Evolutionary conservation across 2,113 vertebrate genomes (phyloP).

Genomic region (Corythoichthys haematopterus): DNA sequence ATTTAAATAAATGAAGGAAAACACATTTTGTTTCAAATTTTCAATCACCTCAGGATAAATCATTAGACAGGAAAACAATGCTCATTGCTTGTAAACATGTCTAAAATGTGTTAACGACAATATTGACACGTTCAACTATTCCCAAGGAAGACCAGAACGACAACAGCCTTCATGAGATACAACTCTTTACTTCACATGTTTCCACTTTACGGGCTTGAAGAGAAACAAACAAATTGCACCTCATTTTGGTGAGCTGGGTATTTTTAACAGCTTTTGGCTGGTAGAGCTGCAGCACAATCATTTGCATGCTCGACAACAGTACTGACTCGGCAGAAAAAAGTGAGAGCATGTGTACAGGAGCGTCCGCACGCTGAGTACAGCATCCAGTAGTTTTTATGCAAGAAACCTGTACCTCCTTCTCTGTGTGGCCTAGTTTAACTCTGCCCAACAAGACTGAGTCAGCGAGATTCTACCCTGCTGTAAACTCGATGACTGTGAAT

Average conservation of each 20-base stretch:
- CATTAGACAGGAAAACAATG: conserved; percentile 66
- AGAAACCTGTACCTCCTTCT: conserved; percentile 41
- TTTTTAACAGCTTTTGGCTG: conserved; percentile 71
- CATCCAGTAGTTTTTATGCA: conserved; percentile 50
- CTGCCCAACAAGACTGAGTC: conserved; percentile 45
- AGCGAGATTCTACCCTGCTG: conserved; percentile 24
- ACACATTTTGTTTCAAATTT: neutral
- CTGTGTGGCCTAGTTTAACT: conserved; percentile 52
- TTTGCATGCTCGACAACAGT: conserved; percentile 57
- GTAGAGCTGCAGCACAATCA: conserved; percentile 57
- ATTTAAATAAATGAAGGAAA: conserved; percentile 37
- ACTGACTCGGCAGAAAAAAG: conserved; percentile 61
- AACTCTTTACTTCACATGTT: conserved; percentile 69
- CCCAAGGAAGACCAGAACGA: conserved; percentile 52
- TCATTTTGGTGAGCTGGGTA: conserved; percentile 65
- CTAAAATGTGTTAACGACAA: conserved; percentile 69
- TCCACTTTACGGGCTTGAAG: conserved; percentile 73
- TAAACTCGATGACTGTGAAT: conserved; percentile 20
- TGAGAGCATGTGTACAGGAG: conserved; percentile 22
- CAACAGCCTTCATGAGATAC: conserved; percentile 54
- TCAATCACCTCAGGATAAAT: conserved; percentile 36
- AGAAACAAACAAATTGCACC: conserved; percentile 79
- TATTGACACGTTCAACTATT: conserved; percentile 69
- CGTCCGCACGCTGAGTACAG: conserved; percentile 19
- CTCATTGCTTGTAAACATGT: conserved; percentile 69